Percentiles rank a stretch among this genome's conserved stretches.
Conservation (phyloP, 2,888 invertebrate genomes). For the Conomelus anceps region DNA sequence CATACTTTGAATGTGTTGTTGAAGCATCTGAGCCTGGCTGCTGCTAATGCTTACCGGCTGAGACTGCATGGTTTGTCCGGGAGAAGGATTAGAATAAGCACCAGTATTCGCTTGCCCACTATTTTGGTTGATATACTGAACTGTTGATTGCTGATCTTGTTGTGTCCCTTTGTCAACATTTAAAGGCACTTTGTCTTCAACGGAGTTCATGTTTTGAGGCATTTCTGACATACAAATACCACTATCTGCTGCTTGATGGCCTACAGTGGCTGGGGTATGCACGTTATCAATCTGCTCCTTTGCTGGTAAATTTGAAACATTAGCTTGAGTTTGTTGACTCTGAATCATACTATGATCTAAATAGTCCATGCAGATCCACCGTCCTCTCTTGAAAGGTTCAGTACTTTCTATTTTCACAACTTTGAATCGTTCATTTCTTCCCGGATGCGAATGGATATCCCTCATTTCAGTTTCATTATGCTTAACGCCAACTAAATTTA, state of each 20-base stretch:
- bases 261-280: constrained; percentile 12
- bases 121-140: constrained; percentile 2
- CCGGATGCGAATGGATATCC: constrained; percentile 53
- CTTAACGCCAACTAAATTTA: constrained; percentile 35
- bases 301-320: constrained; percentile 21
- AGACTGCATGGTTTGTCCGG: constrained; percentile 39
- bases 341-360: constrained; percentile 69
- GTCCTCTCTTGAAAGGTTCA: constrained; percentile 85
- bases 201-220: constrained; percentile 10
- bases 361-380: constrained; percentile 94
- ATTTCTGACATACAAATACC: constrained; percentile 27
- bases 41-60: constrained; percentile 29
- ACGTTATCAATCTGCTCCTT: constrained; percentile 4
- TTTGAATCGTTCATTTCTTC: constrained; percentile 79
- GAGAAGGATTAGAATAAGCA: constrained; percentile 36
- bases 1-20: constrained; percentile 35
- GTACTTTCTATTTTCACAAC: constrained; percentile 93
- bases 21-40: constrained; percentile 24
- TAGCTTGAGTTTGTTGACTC: constrained; percentile 31
- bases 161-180: constrained; percentile 6
- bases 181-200: constrained; percentile 20
- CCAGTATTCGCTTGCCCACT: constrained; percentile 22
- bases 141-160: background rate
- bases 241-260: constrained; percentile 31
- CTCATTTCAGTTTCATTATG: constrained; percentile 46